A percentile compares a stretch with the other conserved stretches of the same genome.
phyloP scores from a whole-genome alignment of 2,888 invertebrate species.

The Didymodactylos carnosus region DNA sequence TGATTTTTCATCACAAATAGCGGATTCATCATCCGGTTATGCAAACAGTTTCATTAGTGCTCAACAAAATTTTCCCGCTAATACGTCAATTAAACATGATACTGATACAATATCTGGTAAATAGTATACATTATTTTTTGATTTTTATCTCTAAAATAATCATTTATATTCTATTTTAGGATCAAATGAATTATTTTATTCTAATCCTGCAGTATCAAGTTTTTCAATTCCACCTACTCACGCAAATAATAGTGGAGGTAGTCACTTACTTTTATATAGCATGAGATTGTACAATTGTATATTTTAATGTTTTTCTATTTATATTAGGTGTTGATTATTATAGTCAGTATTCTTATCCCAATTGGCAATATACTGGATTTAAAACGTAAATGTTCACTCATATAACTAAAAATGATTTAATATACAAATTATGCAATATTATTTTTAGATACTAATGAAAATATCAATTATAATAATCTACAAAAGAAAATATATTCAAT shows the following conservation, averaged over 20 bases:
- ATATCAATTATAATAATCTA: no score
- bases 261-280: not conserved
- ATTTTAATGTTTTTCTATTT: not conserved
- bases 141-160: not conserved
- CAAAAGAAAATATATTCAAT: no score
- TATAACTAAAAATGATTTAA: no score
- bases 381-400: no score
- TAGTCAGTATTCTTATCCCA: not conserved
- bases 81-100: not conserved
- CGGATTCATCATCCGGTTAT: not conserved
- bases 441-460: no score
- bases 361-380: no score
- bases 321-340: no score
- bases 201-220: not conserved
- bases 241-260: not conserved
- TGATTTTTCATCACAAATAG: not conserved
- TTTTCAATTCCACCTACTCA: not conserved
- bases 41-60: not conserved
- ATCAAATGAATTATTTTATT: not conserved
- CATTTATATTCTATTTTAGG: not conserved
- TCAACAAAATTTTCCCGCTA: not conserved
- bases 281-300: not conserved
- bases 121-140: not conserved
- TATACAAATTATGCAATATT: no score
- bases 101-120: not conserved